Percentiles rank a stretch among this genome's conserved stretches.
Evolutionary conservation across 1,140 invertebrate species (phyloP).

Genomic region (Drosophila mojavensis): DNA sequence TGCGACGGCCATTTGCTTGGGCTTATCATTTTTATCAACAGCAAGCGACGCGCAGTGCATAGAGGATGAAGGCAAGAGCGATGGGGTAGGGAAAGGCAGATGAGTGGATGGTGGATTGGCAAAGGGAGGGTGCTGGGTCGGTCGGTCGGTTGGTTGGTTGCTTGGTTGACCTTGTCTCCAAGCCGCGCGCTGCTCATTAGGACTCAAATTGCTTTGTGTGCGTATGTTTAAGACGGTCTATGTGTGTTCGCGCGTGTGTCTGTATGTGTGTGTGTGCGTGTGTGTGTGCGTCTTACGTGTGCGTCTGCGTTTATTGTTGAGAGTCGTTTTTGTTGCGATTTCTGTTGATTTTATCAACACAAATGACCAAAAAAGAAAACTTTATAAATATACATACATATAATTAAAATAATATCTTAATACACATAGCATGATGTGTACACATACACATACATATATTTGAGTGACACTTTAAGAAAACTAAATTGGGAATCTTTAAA

Average conservation of each 20-base stretch:
- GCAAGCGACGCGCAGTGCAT: conserved; percentile 27
- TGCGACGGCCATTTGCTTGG: conserved; percentile 46
- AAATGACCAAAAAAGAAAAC: conserved; percentile 47
- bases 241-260: conserved; percentile 5
- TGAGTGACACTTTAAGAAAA: background rate
- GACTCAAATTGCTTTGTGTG: conserved; percentile 58
- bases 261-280: background rate
- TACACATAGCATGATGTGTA: background rate
- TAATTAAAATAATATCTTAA: conserved; percentile 16
- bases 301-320: conserved; percentile 40
- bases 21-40: conserved; percentile 69
- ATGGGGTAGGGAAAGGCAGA: too few species aligned
- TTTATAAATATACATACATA: conserved; percentile 21
- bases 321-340: conserved; percentile 8
- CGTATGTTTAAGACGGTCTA: background rate
- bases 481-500: background rate
- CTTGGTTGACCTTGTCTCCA: conserved; percentile 67
- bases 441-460: background rate
- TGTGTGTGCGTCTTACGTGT: conserved; percentile 47
- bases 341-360: conserved; percentile 55
- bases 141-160: background rate
- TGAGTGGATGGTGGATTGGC: background rate
- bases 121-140: background rate
- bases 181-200: conserved; percentile 65
- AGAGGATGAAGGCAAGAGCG: background rate